A percentile compares a stretch with the other conserved stretches of the same genome.
These are phyloP conservation scores for Amphiprion ocellaris DNA, from an alignment of 2,113 vertebrate species.

Conservation along the genomic window DNA sequence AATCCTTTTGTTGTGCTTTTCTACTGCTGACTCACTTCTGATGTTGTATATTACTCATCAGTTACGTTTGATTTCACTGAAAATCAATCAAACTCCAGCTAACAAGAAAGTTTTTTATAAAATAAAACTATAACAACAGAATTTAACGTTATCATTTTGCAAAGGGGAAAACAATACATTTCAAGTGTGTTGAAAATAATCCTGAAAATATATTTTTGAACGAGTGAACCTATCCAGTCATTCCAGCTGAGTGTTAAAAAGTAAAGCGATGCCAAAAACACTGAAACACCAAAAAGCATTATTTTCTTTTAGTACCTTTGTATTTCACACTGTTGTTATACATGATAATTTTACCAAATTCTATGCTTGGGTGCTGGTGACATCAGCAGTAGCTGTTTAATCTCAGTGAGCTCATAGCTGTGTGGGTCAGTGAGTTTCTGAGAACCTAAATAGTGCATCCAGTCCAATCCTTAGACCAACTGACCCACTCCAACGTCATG, in stretches of 20 bases:
- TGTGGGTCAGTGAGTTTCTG: constrained; percentile 44
- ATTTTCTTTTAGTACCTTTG: not conserved
- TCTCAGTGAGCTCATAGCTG: constrained; percentile 44
- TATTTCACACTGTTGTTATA: constrained; percentile 3
- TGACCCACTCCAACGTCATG: constrained; percentile 48
- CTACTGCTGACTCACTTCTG: too few species aligned
- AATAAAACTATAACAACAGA: too few species aligned
- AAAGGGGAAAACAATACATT: too few species aligned
- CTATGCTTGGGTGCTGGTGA: not conserved
- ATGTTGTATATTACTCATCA: too few species aligned
- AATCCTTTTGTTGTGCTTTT: too few species aligned
- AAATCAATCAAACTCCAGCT: too few species aligned
- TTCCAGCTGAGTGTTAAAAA: not conserved
- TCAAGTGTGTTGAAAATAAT: not conserved
- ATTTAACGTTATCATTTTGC: too few species aligned
- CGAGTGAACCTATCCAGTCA: not conserved
- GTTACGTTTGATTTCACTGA: too few species aligned
- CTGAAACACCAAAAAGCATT: not conserved
- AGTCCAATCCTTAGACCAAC: constrained; percentile 41
- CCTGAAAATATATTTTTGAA: not conserved
- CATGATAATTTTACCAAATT: not conserved
- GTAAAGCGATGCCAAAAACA: not conserved
- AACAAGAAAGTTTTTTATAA: too few species aligned
- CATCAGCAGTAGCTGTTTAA: constrained; percentile 16
- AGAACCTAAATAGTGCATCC: constrained; percentile 34